A percentile compares a stretch with the other conserved stretches of the same genome.
Conservation (phyloP, 2,888 invertebrate species). For the Lagria hirta region DNA sequence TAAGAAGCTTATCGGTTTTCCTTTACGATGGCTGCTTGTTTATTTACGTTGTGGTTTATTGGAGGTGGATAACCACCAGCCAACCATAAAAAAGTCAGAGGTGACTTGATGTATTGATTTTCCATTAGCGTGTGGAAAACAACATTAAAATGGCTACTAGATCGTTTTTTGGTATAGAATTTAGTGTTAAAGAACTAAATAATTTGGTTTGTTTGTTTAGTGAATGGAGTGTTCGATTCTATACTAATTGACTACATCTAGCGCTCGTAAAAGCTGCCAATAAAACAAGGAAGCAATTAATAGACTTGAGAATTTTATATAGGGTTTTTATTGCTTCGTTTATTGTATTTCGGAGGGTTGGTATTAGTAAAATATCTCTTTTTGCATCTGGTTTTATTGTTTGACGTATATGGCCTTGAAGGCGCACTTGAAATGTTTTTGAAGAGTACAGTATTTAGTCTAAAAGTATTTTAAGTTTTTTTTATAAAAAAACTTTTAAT, state of each 20-base stretch:
- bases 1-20: conserved; percentile 19
- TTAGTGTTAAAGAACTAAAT: conserved; percentile 12
- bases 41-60: conserved; percentile 26
- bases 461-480: too few relatives aligned
- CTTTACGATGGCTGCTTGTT: conserved; percentile 26
- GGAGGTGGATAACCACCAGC: conserved; percentile 36
- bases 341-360: too few relatives aligned
- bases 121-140: conserved; percentile 41
- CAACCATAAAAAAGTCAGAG: conserved; percentile 43
- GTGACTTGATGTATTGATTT: conserved; percentile 44
- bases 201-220: conserved; percentile 8
- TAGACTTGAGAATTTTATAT: conserved; percentile 11
- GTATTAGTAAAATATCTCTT: too few relatives aligned
- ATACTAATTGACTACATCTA: conserved; percentile 18
- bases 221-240: conserved; percentile 9
- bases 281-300: conserved; percentile 18
- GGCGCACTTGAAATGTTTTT: too few relatives aligned
- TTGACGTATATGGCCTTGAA: too few relatives aligned
- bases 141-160: conserved; percentile 31
- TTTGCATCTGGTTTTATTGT: too few relatives aligned
- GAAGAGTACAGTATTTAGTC: too few relatives aligned
- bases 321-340: conserved; percentile 14
- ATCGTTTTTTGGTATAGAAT: too few relatives aligned
- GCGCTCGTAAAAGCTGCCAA: conserved; percentile 12
- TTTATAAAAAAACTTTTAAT: too few relatives aligned